These are phyloP conservation scores for Hydrophis major DNA, from an alignment of 2,797 vertebrate genomes.

Conservation along the genomic window DNA sequence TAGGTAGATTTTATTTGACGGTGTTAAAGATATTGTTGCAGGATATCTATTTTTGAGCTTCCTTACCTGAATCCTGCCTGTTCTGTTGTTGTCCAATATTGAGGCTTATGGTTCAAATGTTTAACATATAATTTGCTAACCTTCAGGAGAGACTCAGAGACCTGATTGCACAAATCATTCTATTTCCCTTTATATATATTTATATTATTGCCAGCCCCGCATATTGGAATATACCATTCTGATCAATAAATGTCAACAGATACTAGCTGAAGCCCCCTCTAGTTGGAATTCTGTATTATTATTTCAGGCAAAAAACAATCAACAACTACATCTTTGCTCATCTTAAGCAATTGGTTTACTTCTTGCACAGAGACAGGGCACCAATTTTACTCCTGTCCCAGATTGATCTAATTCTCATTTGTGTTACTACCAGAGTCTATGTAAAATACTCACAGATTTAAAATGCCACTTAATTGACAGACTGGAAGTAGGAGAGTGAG, in stretches of 20 bases:
- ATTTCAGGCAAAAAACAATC: not conserved
- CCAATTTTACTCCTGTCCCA: not conserved
- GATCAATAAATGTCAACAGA: not conserved
- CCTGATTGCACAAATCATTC: not conserved
- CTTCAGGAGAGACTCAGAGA: not conserved
- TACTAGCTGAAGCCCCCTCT: not conserved
- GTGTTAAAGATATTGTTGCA: not conserved
- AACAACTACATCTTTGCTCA: not conserved
- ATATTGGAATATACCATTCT: not conserved
- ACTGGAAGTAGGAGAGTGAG: not conserved
- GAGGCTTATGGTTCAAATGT: not conserved
- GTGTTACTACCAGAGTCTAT: not conserved
- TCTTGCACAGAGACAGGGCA: not conserved
- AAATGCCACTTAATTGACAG: not conserved
- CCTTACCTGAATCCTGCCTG: not conserved
- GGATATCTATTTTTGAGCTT: not conserved
- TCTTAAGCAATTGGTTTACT: not conserved
- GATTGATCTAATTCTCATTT: not conserved
- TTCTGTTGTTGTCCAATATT: not conserved
- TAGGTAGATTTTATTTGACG: not conserved
- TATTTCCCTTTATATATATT: not conserved
- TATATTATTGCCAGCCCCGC: not conserved
- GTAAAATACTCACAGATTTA: not conserved
- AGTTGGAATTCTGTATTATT: not conserved
- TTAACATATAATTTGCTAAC: not conserved